Evolutionary conservation across 2,888 invertebrate genomes (phyloP), one percentile per base, ranked within the genome.

Genomic region (Amphimallon solstitiale): DNA sequence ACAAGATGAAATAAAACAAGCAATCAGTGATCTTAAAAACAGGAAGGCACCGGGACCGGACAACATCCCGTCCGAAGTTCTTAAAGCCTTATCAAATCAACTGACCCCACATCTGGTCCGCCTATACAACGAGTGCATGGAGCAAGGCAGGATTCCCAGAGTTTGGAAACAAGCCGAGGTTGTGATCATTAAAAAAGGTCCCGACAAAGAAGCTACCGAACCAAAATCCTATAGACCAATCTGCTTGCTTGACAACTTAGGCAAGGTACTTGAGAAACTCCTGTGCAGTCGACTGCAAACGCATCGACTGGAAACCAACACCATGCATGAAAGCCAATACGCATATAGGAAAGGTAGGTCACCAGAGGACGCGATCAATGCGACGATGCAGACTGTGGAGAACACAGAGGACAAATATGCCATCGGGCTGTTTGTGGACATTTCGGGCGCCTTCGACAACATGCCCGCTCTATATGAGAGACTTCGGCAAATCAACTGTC

Each of bases 361-460:
- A 3, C 43, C 54, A 1, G 66, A 66, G 40, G 62, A 60, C 34
- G 60, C 49, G 10, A 34, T 65, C 1, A 60, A 60, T 21, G 7
- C 12, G 23, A 48, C 34, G 6, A 49, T 61, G 29, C 14, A 54
- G 10, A 15, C 3, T n/a, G 19, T 56, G 29, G 40, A 19, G 1
- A 14, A 9, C 3, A n/a, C n/a, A n/a, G n/a, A n/a, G n/a, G n/a
- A n/a, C n/a, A n/a, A n/a, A n/a, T n/a, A n/a, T n/a, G n/a, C 56
- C 1, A 9, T 51, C 2, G 34, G 37, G 2, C 2, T 65, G 4
- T 65, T 63, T 19, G 35, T 67, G 0, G 69, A 69, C 46, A 67
- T 67, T 4, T 23, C 23, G 3, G 65, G 67, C 0, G 69, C 69
- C 23, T 69, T 69, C 37, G 59, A 67, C 23, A 69, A 69, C 23